A percentile compares a stretch with the other conserved stretches of the same genome.
Conservation (phyloP, 1,140 invertebrate genomes). For the Melipona quadrifasciata region DNA sequence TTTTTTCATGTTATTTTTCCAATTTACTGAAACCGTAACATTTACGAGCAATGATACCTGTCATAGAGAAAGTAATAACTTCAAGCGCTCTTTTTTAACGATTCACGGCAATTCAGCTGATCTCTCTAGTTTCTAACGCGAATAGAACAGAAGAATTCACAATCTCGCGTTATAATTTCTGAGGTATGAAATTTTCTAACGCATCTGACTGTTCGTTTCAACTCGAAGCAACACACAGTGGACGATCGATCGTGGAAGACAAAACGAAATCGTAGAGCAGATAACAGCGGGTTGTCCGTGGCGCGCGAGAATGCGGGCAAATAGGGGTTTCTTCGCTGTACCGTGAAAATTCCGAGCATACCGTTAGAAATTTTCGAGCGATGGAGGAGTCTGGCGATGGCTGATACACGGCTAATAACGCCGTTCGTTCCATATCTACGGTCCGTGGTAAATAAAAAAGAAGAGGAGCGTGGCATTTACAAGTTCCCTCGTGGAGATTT, state of each 20-base stretch:
- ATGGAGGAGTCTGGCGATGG: background rate
- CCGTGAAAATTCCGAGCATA: slow-evolving; percentile 47
- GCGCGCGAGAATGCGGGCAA: slow-evolving; percentile 34
- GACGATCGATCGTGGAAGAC: slow-evolving; percentile 15
- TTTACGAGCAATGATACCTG: background rate
- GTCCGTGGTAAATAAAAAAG: background rate
- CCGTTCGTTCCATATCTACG: background rate
- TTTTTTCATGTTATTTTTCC: too few relatives aligned
- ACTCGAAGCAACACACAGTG: background rate
- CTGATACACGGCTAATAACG: background rate
- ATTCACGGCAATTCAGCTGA: background rate
- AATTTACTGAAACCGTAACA: too few relatives aligned
- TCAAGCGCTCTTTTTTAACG: background rate
- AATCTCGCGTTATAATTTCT: background rate
- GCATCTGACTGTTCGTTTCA: background rate
- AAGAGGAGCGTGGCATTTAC: too few relatives aligned
- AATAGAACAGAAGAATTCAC: too few relatives aligned
- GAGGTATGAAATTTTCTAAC: background rate
- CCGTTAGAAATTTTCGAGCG: slow-evolving; percentile 43
- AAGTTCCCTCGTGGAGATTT: background rate
- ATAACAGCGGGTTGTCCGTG: slow-evolving; percentile 36
- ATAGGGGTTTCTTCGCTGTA: slow-evolving; percentile 46
- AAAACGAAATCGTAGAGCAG: slow-evolving; percentile 26
- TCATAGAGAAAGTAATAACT: background rate
- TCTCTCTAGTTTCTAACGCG: too few relatives aligned